Conservation (phyloP, 2,113 vertebrate genomes). For the Orthochromis malagaraziensis region DNA sequence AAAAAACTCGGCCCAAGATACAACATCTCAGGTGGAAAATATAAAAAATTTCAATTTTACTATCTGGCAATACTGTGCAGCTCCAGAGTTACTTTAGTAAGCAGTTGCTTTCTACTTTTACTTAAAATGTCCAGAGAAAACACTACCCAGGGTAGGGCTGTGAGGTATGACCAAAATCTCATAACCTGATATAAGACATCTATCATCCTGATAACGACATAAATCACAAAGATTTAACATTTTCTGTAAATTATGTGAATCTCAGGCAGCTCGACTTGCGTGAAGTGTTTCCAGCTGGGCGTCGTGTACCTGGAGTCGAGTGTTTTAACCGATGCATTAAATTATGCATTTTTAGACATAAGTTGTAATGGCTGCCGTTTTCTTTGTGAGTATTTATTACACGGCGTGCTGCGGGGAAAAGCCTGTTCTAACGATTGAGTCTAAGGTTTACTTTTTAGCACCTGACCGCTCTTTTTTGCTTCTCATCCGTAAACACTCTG, state of each 20-base stretch:
- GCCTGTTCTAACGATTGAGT: not conserved
- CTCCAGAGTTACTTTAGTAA: not conserved
- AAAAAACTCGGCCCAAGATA: not conserved
- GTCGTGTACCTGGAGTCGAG: fast-evolving
- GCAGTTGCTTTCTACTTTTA: not conserved
- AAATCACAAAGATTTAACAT: fast-evolving
- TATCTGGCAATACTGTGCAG: not conserved
- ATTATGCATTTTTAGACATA: fast-evolving
- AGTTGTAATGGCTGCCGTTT: not conserved
- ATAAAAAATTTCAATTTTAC: not conserved
- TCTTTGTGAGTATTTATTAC: not conserved
- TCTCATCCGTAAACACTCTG: fast-evolving
- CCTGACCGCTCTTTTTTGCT: fast-evolving
- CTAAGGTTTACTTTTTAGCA: not conserved
- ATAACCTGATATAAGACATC: not conserved
- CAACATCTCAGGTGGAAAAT: not conserved
- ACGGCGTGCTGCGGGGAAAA: not conserved
- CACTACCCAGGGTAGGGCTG: not conserved
- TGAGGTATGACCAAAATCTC: fast-evolving
- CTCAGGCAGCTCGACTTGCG: fast-evolving
- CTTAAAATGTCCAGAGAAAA: not conserved
- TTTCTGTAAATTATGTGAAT: not conserved
- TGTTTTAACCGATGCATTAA: not conserved
- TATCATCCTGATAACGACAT: fast-evolving
- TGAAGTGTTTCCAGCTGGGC: fast-evolving